These are phyloP conservation scores for Habrosyne pyritoides DNA, from an alignment of 2,888 invertebrate species.

Conservation along the genomic window DNA sequence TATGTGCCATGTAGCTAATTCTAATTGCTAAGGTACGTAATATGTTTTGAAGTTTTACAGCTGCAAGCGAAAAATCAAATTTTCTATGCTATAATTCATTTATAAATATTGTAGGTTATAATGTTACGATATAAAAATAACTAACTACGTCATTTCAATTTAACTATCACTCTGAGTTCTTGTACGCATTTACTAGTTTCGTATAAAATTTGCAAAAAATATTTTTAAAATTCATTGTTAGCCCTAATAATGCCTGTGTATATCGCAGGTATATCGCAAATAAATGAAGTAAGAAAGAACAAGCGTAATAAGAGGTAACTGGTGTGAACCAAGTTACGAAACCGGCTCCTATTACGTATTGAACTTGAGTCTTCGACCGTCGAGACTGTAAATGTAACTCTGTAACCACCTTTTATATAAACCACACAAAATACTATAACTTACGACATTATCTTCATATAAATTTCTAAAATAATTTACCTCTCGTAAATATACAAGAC, in stretches of 20 bases:
- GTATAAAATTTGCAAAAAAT: too few relatives aligned
- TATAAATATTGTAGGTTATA: background rate
- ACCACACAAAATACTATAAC: too few relatives aligned
- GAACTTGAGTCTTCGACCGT: constrained; percentile 49
- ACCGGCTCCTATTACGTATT: constrained; percentile 66
- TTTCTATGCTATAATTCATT: background rate
- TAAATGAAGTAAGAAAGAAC: constrained; percentile 59
- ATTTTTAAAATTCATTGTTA: too few relatives aligned
- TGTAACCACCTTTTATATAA: too few relatives aligned
- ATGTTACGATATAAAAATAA: background rate
- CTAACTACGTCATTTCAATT: background rate
- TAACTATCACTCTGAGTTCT: background rate
- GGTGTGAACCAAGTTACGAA: constrained; percentile 52
- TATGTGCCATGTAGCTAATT: background rate
- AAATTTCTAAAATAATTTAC: background rate
- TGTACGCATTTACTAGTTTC: background rate
- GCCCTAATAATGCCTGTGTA: background rate
- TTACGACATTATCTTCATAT: too few relatives aligned
- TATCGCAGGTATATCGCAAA: constrained; percentile 43
- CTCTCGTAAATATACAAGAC: background rate
- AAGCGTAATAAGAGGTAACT: constrained; percentile 64
- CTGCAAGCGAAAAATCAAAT: background rate
- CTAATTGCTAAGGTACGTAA: background rate
- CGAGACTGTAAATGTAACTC: background rate
- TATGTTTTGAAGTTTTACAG: background rate